Evolutionary conservation across 2,797 vertebrate species (phyloP), one percentile per base, ranked within the genome.

Genomic region (Hapalemur alaotrensis): DNA sequence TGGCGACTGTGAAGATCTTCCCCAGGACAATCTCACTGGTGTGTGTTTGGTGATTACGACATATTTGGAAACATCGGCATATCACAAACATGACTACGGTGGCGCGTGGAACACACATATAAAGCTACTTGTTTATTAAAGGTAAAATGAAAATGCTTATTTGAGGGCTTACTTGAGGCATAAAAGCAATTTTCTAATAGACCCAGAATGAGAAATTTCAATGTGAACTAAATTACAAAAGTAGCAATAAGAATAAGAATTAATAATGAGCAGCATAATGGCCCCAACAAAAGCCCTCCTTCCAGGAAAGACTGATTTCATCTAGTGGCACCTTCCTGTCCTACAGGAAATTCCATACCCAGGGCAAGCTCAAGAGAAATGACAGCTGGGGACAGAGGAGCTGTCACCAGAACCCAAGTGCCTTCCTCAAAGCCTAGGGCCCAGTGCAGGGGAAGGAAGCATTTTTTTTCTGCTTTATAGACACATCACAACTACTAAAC

Each of bases 1-100:
- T 1, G 11, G 30, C 4, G 0, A 25, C 18, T 5, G 0, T 4
- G 7, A n/a, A 41, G 76, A 14, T 25, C n/a, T 50, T 72, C 17
- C 18, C 10, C 1, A n/a, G 17, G 5, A 18, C 4, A 43, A 63
- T 32, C 28, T 41, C 38, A 2, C 1, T 2, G 20, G 11, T 65
- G 54, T 28, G 14, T 65, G 54, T 28, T 17, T 17, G 69, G 20
- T 65, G 25, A 52, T 13, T 1, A 11, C 3, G 1, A 48, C 18
- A 1, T 35, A 41, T 59, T 22, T 35, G 22, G 46, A 57, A 91
- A 76, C 12, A 4, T 30, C 3, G 0, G 32, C 9, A 4, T 11
- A 15, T 57, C 35, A 54, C 43, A 59, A 78, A 46, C 8, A 28
- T 41, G n/a, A 59, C 13, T 22, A 3, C 12, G 20, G 25, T 7